These are phyloP conservation scores for Leucoraja erinaceus DNA, from an alignment of 2,113 vertebrate species.

Conservation along the genomic window DNA sequence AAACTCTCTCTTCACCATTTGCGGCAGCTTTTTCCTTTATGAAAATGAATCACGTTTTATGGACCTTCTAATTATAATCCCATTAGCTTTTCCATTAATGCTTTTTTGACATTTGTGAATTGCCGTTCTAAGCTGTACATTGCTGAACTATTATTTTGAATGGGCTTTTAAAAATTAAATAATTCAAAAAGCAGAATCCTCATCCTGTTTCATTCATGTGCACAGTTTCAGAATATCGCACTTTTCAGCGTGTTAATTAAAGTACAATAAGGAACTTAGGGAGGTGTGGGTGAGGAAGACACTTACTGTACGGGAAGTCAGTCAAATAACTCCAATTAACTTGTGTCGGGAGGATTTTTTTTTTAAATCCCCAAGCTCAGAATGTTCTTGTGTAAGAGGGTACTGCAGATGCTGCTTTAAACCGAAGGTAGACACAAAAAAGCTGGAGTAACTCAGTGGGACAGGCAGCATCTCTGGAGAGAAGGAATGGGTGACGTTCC, in stretches of 20 bases:
- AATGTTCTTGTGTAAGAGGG: background rate
- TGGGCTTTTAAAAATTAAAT: background rate
- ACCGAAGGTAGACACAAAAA: no score
- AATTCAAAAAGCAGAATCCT: background rate
- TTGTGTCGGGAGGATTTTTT: background rate
- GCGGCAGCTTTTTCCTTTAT: background rate
- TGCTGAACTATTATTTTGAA: background rate
- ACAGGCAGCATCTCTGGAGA: no score
- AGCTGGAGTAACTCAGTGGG: no score
- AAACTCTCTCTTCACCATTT: background rate
- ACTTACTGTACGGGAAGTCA: background rate
- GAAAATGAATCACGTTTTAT: slow-evolving; percentile 23
- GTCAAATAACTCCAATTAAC: background rate
- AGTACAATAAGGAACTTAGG: background rate
- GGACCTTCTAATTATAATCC: slow-evolving; percentile 17
- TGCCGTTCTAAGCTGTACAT: background rate
- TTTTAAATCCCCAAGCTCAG: background rate
- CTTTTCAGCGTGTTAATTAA: background rate
- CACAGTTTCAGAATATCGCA: background rate
- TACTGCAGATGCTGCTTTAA: no score
- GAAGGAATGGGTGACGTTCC: no score
- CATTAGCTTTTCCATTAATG: background rate
- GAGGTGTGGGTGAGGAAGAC: background rate
- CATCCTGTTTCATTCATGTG: background rate
- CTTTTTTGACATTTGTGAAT: background rate